Percentiles rank a stretch among this genome's conserved stretches.
Conservation (phyloP, 2,113 vertebrate genomes). For the Triplophysa tibetana region DNA sequence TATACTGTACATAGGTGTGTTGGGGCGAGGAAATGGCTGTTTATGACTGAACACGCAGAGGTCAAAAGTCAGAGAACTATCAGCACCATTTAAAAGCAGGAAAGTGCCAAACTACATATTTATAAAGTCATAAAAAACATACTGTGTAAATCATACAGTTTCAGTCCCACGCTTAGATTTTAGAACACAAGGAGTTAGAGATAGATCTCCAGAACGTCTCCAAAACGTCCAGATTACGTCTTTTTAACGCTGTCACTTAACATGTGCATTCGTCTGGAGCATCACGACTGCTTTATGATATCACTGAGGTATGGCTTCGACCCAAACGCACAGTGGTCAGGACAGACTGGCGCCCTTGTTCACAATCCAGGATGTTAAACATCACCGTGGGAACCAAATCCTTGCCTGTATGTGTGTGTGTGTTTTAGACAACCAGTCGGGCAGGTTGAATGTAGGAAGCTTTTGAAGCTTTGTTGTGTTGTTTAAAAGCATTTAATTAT, state of each 20-base stretch:
- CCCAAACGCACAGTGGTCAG: conserved; percentile 30
- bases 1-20: background rate
- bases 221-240: no score
- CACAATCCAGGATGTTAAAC: conserved; percentile 47
- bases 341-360: conserved; percentile 61
- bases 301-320: conserved; percentile 21
- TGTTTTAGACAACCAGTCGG: conserved; percentile 55
- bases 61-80: conserved; percentile 29
- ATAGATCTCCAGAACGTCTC: no score
- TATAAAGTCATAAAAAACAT: background rate
- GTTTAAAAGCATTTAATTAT: conserved; percentile 54
- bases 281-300: background rate
- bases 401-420: background rate
- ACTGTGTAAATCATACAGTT: background rate
- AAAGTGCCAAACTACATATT: no score
- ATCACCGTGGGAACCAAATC: conserved; percentile 66
- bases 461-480: conserved; percentile 19
- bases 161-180: no score
- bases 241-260: background rate
- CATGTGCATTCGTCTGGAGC: background rate
- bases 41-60: conserved; percentile 17
- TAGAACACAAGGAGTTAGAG: no score
- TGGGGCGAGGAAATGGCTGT: background rate
- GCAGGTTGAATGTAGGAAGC: conserved; percentile 48
- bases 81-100: conserved; percentile 11